phyloP scores from a whole-genome alignment of 1,140 invertebrate species.

The Cyrtorhinus lividipennis region DNA sequence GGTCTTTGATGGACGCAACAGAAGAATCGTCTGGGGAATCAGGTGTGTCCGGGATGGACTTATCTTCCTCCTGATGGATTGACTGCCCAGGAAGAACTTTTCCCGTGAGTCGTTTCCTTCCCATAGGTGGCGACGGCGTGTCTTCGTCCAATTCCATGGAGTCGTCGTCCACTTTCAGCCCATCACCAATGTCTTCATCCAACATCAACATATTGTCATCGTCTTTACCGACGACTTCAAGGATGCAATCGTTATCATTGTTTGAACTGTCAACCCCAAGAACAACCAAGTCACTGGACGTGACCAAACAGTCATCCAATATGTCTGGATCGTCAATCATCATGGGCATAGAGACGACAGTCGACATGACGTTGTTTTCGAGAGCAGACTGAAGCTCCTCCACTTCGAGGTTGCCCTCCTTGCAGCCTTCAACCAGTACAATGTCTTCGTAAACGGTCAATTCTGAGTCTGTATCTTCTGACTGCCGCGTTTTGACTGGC shows the following conservation, averaged over 20 bases:
- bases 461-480: conserved; percentile 24
- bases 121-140: conserved; percentile 20
- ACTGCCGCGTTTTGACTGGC: conserved; percentile 20
- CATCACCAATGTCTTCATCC: conserved; percentile 22
- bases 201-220: conserved; percentile 29
- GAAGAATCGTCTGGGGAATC: conserved; percentile 25
- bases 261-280: conserved; percentile 30
- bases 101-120: conserved; percentile 23
- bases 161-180: conserved; percentile 23
- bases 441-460: conserved; percentile 28
- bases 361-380: conserved; percentile 25
- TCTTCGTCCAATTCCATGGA: conserved; percentile 24
- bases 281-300: conserved; percentile 23
- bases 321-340: conserved; percentile 23
- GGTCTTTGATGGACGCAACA: background rate
- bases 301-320: conserved; percentile 25
- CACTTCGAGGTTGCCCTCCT: conserved; percentile 25
- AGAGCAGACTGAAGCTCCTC: conserved; percentile 25
- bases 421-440: conserved; percentile 26
- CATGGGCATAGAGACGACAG: conserved; percentile 23
- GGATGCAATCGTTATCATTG: conserved; percentile 29
- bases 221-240: conserved; percentile 27
- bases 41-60: conserved; percentile 34
- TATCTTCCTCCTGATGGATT: conserved; percentile 23
- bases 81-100: conserved; percentile 26